Evolutionary conservation across 2,888 invertebrate genomes (phyloP).

Genomic region (Tortricodes alternella): DNA sequence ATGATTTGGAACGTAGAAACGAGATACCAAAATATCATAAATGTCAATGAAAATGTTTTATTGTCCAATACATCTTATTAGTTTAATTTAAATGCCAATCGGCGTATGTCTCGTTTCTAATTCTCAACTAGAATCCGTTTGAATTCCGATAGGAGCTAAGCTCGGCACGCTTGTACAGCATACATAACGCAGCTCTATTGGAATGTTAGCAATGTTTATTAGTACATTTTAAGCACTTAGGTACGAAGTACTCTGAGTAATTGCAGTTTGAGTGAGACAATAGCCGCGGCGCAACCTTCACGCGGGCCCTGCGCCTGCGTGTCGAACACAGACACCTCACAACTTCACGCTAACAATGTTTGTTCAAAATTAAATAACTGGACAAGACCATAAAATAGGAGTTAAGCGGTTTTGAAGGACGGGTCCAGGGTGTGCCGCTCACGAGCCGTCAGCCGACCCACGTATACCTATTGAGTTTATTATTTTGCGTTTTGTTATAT

Average conservation of each 20-base stretch:
- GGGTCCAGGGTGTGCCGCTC: conserved; percentile 71
- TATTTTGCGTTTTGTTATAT: conserved; percentile 51
- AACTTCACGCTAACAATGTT: conserved; percentile 56
- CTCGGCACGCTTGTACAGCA: not conserved
- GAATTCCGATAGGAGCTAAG: conserved; percentile 22
- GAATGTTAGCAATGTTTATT: conserved; percentile 15
- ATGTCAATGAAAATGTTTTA: too few relatives aligned
- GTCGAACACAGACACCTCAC: conserved; percentile 38
- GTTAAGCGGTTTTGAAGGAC: conserved; percentile 69
- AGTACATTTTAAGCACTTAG: conserved; percentile 33
- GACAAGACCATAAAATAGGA: conserved; percentile 60
- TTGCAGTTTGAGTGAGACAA: conserved; percentile 57
- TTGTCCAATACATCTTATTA: too few relatives aligned
- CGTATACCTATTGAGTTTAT: conserved; percentile 46
- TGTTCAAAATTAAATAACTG: conserved; percentile 67
- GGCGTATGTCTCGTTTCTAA: conserved; percentile 1
- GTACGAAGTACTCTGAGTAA: conserved; percentile 52
- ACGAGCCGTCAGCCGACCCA: conserved; percentile 57
- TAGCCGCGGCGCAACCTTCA: conserved; percentile 57
- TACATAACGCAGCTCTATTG: conserved; percentile 9
- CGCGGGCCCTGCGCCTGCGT: conserved; percentile 45
- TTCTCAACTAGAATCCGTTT: not conserved
- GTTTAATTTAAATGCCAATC: too few relatives aligned
- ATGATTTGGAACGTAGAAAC: too few relatives aligned
- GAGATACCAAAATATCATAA: too few relatives aligned